Percentiles rank a stretch among this genome's conserved stretches.
Conservation (phyloP, 2,888 invertebrate species). For the Hydrotaea cyrtoneurina region DNA sequence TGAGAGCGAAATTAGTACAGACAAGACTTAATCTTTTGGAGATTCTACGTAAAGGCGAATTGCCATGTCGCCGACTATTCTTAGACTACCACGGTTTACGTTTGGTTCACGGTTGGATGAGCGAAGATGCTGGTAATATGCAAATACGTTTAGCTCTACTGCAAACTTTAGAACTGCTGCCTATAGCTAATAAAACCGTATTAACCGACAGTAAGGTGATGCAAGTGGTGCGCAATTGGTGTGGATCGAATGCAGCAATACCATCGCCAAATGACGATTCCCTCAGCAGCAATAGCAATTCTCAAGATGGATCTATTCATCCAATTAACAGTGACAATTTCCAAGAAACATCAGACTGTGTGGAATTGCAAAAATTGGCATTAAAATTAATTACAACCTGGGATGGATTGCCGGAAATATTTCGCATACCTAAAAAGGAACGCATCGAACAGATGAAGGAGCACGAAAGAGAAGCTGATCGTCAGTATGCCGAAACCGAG, state of each 20-base stretch:
- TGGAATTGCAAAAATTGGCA: conserved; percentile 74
- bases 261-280: conserved; percentile 68
- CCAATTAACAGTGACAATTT: not conserved
- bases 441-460: conserved; percentile 97
- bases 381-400: conserved; percentile 74
- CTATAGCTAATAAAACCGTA: conserved; percentile 96
- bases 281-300: conserved; percentile 67
- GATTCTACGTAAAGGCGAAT: conserved; percentile 89
- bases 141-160: conserved; percentile 86
- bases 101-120: conserved; percentile 96
- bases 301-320: conserved; percentile 40
- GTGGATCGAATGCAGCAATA: conserved; percentile 76
- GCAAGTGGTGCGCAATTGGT: conserved; percentile 92
- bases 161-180: conserved; percentile 90
- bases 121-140: conserved; percentile 82
- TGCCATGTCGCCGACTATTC: conserved; percentile 92
- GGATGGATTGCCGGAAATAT: conserved; percentile 82
- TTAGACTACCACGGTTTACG: conserved; percentile 96
- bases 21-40: conserved; percentile 89
- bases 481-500: conserved; percentile 75
- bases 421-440: conserved; percentile 96
- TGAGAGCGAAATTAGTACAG: conserved; percentile 91
- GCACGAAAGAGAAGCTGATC: conserved; percentile 94
- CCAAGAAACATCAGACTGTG: conserved; percentile 47
- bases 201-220: conserved; percentile 95